Evolutionary conservation across 2,797 vertebrate genomes (phyloP), one percentile per base, ranked within the genome.

Genomic region (Phyllotis vaccarum): DNA sequence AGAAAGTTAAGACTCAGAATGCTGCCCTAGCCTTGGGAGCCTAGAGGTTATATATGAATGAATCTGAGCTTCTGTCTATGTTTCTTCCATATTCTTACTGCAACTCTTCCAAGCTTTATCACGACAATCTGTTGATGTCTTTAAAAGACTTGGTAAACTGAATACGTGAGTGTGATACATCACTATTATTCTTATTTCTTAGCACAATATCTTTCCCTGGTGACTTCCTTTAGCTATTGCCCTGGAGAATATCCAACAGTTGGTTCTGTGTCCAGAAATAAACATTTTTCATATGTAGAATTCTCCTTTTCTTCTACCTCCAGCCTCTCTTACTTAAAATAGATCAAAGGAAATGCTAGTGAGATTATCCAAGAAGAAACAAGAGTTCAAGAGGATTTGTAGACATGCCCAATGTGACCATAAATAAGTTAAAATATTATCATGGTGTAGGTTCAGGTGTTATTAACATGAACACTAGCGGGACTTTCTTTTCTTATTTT

Each of bases 261-360:
- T 1, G n/a, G 34, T 54, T 76, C 43, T 78, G 2, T 34, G 12
- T 29, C n/a, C 68, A 60, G n/a, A 5, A 87, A n/a, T 83, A 75
- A 86, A 75, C 16, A 22, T 11, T 62, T 94, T 16, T 78, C 37
- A 37, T 10, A 37, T 27, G 2, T 46, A 72, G n/a, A 5, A 11
- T 11, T 5, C 0, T 85, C 58, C 56, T 89, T 31, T 7, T 92
- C 43, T 68, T 89, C 22, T 95, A 52, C 8, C 56, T 86, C 9
- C 40, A 88, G n/a, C 21, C 31, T 49, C n/a, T 12, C 19, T 96
- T 97, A 27, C 43, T 54, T 34, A 90, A 3, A 46, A 21, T 12
- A 66, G 34, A 90, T 64, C 78, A 94, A 93, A 83, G 52, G 76
- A 92, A 10, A 62, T 60, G 6, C 8, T 43, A 29, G 43, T 93